A percentile compares a stretch with the other conserved stretches of the same genome.
Evolutionary conservation across 2,113 vertebrate species (phyloP).

Genomic region (Myotis yumanensis): DNA sequence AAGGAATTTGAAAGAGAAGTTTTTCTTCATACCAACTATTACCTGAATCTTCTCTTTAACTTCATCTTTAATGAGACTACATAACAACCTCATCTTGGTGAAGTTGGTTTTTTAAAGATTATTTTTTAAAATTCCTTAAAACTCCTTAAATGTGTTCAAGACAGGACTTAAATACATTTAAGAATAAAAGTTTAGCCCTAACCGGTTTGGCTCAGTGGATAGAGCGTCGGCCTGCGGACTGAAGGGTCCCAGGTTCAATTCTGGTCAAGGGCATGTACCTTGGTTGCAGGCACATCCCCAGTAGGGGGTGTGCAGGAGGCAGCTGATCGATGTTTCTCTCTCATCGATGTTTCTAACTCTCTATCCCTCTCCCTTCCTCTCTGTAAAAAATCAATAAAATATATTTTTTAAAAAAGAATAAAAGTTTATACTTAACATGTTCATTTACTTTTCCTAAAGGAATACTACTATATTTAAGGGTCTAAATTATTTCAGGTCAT

Average conservation of each 20-base stretch:
- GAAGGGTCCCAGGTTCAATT: no score
- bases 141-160: background rate
- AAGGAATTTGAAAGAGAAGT: background rate
- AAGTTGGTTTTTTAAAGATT: background rate
- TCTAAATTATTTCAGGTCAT: background rate
- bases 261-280: no score
- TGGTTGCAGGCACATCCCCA: no score
- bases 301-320: no score
- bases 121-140: slow-evolving; percentile 8
- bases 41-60: background rate
- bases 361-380: no score
- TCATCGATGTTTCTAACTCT: no score
- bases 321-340: no score
- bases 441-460: slow-evolving; percentile 34
- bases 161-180: background rate
- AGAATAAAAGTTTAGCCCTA: background rate
- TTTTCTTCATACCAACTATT: slow-evolving; percentile 1
- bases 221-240: no score
- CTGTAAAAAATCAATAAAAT: no score
- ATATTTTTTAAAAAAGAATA: background rate
- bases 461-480: background rate
- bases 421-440: slow-evolving; percentile 14
- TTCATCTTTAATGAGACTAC: background rate
- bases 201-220: no score
- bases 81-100: background rate